These are phyloP conservation scores for Okamejei kenojei DNA, from an alignment of 2,797 vertebrate species.

Conservation along the genomic window DNA sequence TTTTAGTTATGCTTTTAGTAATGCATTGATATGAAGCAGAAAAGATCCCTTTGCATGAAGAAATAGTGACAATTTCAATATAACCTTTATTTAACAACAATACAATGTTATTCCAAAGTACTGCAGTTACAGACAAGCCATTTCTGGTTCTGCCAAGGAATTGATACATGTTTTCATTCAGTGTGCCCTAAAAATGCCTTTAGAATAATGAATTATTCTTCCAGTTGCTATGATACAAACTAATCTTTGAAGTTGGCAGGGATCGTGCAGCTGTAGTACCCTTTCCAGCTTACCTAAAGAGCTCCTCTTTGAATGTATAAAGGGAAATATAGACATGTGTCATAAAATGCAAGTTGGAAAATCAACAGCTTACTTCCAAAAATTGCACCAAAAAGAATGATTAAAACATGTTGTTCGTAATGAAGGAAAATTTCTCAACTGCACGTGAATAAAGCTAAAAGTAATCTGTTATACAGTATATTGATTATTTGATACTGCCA, in stretches of 20 bases:
- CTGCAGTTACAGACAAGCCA: neutral
- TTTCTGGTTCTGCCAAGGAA: neutral
- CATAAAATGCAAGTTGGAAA: neutral
- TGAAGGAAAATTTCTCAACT: neutral
- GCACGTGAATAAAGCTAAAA: neutral
- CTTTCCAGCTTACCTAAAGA: neutral
- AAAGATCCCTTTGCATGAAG: neutral
- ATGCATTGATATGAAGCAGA: neutral
- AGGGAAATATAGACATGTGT: neutral
- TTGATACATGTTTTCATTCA: slow-evolving; percentile 27
- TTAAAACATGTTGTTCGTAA: neutral
- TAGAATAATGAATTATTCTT: slow-evolving; percentile 16
- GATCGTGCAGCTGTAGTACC: neutral
- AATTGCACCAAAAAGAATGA: neutral
- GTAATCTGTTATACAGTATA: neutral
- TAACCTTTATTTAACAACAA: neutral
- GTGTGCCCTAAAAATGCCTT: neutral
- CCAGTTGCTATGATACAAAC: slow-evolving; percentile 7
- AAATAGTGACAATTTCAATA: neutral
- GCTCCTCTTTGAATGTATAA: neutral
- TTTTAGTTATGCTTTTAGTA: neutral
- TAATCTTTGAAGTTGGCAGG: slow-evolving; percentile 24
- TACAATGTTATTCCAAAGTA: neutral
- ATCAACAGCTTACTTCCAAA: neutral
- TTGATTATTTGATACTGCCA: neutral